Evolutionary conservation across 2,113 vertebrate species (phyloP), one percentile per base, ranked within the genome.

Genomic region (Oreochromis niloticus): DNA sequence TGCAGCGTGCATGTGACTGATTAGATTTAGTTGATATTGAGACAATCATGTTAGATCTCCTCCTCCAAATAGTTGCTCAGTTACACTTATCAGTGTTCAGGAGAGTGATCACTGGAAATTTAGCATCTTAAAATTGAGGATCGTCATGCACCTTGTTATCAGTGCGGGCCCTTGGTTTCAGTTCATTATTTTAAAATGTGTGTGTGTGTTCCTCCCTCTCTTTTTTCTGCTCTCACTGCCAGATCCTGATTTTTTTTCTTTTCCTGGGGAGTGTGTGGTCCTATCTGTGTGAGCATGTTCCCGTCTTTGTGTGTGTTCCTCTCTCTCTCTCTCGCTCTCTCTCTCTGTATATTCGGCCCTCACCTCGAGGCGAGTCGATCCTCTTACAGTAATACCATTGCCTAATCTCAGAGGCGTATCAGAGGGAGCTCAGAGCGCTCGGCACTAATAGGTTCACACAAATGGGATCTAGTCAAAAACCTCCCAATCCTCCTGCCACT

Each of bases 361-460:
- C 89, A 93, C 91, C 93, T 95, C 92, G 41, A 89, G 93, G 93
- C 94, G 11, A 92, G 91, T 88, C 89, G 93, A 96, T 96, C 95
- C 94, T 95, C 95, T 96, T 95, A 95, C 93, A 87, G 92, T 95
- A 95, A 95, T 94, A 91, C 94, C 93, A 84, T 93, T 89, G 83
- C 91, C 88, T 95, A 95, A 96, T 95, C 95, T 95, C 91, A 91
- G 92, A 93, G 92, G 91, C 94, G 90, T 95, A 95, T 96, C 95
- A 95, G 83, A 88, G 92, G 84, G 85, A 83, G 91, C 92, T 93
- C 87, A 88, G 85, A 86, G 93, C 87, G 92, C 88, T 93, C 90
- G 55, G 82, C 86, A 89, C 92, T 95, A 95, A 95, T 90, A 95
- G 94, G 92, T 94, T 96, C 94, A 94, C 91, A 91, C 91, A 94